These are phyloP conservation scores for Hemibagrus wyckioides DNA, from an alignment of 2,113 vertebrate species.

Conservation along the genomic window DNA sequence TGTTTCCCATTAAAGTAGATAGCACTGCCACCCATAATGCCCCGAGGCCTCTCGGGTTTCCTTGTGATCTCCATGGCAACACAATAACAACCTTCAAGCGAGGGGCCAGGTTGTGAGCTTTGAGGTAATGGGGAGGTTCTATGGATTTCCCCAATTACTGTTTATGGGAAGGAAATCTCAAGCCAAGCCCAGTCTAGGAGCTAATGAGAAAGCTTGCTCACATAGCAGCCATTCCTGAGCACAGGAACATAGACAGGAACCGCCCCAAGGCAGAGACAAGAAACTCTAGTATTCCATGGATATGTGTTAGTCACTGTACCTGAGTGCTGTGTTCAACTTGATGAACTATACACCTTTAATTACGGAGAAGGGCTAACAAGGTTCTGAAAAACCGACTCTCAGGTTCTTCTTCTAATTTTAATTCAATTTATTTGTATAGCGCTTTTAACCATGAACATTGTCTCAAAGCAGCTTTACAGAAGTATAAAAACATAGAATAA, in stretches of 20 bases:
- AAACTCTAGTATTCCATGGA: constrained; percentile 11
- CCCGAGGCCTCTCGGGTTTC: constrained; percentile 20
- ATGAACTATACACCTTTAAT: not conserved
- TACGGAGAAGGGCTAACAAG: too few species aligned
- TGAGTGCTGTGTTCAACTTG: not conserved
- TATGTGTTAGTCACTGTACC: not conserved
- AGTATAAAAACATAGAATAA: too few species aligned
- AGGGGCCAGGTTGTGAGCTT: constrained; percentile 17
- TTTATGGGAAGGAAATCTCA: constrained; percentile 56
- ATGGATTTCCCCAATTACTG: constrained; percentile 58
- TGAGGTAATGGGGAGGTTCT: constrained; percentile 25
- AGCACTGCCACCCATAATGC: constrained; percentile 30
- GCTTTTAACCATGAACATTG: too few species aligned
- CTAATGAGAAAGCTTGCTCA: constrained; percentile 51
- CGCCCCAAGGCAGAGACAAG: constrained; percentile 7
- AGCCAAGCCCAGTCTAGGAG: constrained; percentile 23
- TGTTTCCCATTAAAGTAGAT: constrained; percentile 10
- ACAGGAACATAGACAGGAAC: constrained; percentile 31
- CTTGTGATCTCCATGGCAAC: constrained; percentile 44
- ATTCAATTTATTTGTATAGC: too few species aligned
- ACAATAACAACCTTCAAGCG: constrained; percentile 26
- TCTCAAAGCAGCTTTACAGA: too few species aligned
- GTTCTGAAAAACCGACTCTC: not conserved
- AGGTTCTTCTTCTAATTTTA: not conserved
- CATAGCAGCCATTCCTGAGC: constrained; percentile 33